These are phyloP conservation scores for Bucco capensis DNA, from an alignment of 2,113 vertebrate species.

Conservation along the genomic window DNA sequence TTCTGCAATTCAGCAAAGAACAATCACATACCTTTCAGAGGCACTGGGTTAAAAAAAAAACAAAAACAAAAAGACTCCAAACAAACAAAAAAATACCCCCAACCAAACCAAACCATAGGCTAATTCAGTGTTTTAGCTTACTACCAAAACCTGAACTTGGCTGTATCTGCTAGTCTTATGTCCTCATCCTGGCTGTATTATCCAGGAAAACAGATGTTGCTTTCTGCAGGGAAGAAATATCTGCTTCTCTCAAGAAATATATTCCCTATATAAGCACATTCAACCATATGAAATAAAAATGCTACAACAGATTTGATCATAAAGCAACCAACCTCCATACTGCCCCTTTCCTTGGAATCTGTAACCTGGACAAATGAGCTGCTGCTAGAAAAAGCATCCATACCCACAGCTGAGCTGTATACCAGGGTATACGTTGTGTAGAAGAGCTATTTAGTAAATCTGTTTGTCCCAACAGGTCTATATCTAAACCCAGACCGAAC, in stretches of 20 bases:
- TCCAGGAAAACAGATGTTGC: constrained; percentile 60
- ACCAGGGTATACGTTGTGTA: background rate
- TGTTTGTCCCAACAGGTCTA: background rate
- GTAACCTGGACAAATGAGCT: background rate
- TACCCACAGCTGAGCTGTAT: background rate
- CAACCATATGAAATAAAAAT: constrained; percentile 35
- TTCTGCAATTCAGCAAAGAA: constrained; percentile 29
- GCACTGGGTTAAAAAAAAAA: background rate
- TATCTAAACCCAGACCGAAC: background rate
- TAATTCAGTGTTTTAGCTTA: background rate
- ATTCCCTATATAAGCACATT: constrained; percentile 11
- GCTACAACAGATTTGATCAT: background rate
- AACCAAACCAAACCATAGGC: background rate
- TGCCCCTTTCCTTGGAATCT: background rate
- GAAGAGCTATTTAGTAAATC: background rate
- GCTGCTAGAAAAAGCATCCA: background rate
- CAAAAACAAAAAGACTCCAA: background rate
- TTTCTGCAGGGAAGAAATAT: constrained; percentile 48
- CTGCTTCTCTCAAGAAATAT: constrained; percentile 47
- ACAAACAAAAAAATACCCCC: background rate
- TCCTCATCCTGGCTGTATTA: constrained; percentile 49
- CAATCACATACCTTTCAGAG: background rate
- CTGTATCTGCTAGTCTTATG: constrained; percentile 22
- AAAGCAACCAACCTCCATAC: background rate
- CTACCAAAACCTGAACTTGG: constrained; percentile 47